Conservation (phyloP, 2,888 invertebrate species). For the Villa cingulata region DNA sequence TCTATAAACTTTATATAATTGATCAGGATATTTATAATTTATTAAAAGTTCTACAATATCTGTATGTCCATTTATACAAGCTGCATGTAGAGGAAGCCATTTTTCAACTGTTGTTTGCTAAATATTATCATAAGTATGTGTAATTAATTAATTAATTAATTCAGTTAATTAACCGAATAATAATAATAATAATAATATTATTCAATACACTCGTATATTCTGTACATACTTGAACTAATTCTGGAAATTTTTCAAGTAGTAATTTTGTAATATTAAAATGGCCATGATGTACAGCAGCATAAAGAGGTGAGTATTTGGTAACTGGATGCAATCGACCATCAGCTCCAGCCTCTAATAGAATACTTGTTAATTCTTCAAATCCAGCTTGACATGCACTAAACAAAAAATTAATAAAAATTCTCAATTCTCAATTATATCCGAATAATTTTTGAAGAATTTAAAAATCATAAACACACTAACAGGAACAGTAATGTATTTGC, state of each 20-base stretch:
- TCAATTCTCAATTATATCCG: too few species aligned
- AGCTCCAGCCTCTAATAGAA: slow-evolving; percentile 67
- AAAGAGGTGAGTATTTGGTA: slow-evolving; percentile 84
- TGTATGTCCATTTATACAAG: slow-evolving; percentile 77
- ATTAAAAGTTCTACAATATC: slow-evolving; percentile 64
- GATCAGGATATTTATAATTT: slow-evolving; percentile 65
- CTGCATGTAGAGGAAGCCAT: slow-evolving; percentile 87
- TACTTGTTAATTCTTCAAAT: slow-evolving; percentile 58
- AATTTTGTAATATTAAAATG: slow-evolving; percentile 61
- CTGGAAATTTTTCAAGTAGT: slow-evolving; percentile 68
- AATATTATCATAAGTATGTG: slow-evolving; percentile 10
- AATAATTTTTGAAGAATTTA: too few species aligned
- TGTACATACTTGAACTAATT: slow-evolving; percentile 52
- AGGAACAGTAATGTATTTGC: slow-evolving; percentile 76
- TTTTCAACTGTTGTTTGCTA: slow-evolving; percentile 79
- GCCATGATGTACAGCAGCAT: slow-evolving; percentile 80
- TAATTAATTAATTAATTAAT: neutral
- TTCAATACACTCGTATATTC: too few species aligned
- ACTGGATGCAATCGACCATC: slow-evolving; percentile 82
- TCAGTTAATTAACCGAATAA: neutral
- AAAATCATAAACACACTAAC: slow-evolving; percentile 48
- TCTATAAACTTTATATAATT: slow-evolving; percentile 49
- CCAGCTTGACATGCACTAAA: slow-evolving; percentile 77
- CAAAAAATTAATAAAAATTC: too few species aligned
- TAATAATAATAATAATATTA: neutral